Conservation (phyloP, 2,888 invertebrate species). For the Napeogenes inachia region DNA sequence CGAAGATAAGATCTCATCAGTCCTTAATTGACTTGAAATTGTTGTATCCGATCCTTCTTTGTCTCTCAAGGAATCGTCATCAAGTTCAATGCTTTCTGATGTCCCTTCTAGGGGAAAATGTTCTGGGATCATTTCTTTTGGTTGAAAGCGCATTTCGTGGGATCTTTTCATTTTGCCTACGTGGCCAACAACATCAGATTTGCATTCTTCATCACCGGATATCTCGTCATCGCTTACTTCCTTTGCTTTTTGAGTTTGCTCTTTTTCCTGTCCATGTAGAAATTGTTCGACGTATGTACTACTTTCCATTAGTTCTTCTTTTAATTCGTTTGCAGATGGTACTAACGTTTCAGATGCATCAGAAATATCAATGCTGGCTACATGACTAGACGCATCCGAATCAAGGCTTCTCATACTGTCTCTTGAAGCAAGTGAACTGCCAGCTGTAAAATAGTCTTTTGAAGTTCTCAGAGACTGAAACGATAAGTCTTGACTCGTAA, state of each 20-base stretch:
- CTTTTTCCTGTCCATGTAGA: constrained; percentile 63
- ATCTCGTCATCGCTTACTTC: constrained; percentile 72
- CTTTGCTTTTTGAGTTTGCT: constrained; percentile 54
- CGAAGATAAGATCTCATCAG: constrained; percentile 64
- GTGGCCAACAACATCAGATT: constrained; percentile 71
- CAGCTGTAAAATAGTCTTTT: constrained; percentile 91
- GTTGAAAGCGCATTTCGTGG: constrained; percentile 92
- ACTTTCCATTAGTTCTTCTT: constrained; percentile 83
- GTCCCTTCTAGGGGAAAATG: constrained; percentile 61
- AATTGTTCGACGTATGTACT: constrained; percentile 78
- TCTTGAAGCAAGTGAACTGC: constrained; percentile 90
- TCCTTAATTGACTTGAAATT: constrained; percentile 68
- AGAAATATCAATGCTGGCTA: constrained; percentile 93
- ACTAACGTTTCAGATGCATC: constrained; percentile 95
- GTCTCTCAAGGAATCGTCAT: constrained; percentile 63
- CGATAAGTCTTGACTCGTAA: constrained; percentile 87
- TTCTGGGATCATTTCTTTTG: constrained; percentile 75
- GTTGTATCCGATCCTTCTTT: constrained; percentile 67
- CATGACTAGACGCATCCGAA: constrained; percentile 91
- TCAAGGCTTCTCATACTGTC: constrained; percentile 94
- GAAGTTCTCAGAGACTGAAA: constrained; percentile 85
- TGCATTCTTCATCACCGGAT: constrained; percentile 76
- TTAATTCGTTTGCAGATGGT: constrained; percentile 90
- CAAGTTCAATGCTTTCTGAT: constrained; percentile 64
- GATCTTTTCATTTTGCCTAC: constrained; percentile 91